phyloP scores from a whole-genome alignment of 2,888 invertebrate species.

The Fragum sueziense region DNA sequence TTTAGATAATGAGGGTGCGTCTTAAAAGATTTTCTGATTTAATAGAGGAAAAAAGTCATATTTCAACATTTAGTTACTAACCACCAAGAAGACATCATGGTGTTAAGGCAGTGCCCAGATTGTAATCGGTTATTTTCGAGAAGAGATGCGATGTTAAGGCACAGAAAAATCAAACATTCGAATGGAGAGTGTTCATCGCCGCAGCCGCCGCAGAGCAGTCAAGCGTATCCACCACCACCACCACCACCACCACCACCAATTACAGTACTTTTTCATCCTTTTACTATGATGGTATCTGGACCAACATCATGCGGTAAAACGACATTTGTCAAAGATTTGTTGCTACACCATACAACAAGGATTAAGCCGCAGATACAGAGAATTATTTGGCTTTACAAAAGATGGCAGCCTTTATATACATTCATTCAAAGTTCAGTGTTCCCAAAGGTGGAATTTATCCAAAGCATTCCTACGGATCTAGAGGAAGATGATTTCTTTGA shows the following conservation, averaged over 20 bases:
- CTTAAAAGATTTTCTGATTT: background rate
- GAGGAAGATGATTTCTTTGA: conserved; percentile 50
- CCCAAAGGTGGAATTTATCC: conserved; percentile 46
- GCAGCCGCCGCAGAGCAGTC: conserved; percentile 6
- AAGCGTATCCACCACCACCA: conserved; percentile 16
- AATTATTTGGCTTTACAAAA: conserved; percentile 51
- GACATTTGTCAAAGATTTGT: conserved; percentile 22
- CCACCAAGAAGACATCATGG: background rate
- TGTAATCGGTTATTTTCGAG: conserved; percentile 25
- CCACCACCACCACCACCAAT: background rate
- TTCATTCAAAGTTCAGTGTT: conserved; percentile 22
- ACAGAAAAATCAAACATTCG: conserved; percentile 14
- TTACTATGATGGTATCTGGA: conserved; percentile 35
- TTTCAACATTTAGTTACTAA: background rate
- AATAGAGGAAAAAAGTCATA: background rate
- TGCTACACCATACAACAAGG: conserved; percentile 18
- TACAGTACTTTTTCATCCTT: conserved; percentile 22
- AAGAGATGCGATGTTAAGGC: conserved; percentile 27
- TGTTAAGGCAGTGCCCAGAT: conserved; percentile 8
- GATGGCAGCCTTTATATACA: conserved; percentile 49
- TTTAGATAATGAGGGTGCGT: background rate
- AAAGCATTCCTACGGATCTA: conserved; percentile 44
- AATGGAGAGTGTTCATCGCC: background rate
- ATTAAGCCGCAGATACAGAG: conserved; percentile 47
- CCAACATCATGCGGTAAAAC: conserved; percentile 39